Conservation (phyloP, 1,140 invertebrate species). For the Archivesica marissinica region DNA sequence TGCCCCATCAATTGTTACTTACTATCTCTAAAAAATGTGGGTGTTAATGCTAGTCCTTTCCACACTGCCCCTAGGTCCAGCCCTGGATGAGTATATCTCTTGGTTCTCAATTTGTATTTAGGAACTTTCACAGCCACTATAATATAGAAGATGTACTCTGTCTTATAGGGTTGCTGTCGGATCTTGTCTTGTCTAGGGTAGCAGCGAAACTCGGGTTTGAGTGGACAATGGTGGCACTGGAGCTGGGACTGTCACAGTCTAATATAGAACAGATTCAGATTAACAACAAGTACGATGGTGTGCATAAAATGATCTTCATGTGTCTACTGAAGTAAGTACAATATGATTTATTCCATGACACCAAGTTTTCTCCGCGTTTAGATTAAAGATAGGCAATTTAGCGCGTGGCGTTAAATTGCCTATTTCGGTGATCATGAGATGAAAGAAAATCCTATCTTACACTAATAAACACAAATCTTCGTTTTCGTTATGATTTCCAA, state of each 20-base stretch:
- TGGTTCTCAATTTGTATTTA: too few relatives aligned
- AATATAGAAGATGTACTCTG: not conserved
- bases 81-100: too few relatives aligned
- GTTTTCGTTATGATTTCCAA: not conserved
- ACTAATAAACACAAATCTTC: not conserved
- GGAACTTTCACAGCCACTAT: too few relatives aligned
- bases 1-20: too few relatives aligned
- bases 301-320: conserved; percentile 17
- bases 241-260: conserved; percentile 71
- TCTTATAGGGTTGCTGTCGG: conserved; percentile 71
- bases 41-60: not conserved
- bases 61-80: not conserved
- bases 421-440: not conserved
- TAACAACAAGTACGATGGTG: conserved; percentile 56
- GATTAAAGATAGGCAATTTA: not conserved
- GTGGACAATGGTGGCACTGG: conserved; percentile 71
- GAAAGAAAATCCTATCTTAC: not conserved
- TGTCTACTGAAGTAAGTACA: conserved; percentile 26
- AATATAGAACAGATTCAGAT: conserved; percentile 77
- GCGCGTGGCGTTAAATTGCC: not conserved
- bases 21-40: too few relatives aligned
- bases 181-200: conserved; percentile 71
- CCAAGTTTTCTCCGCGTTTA: not conserved
- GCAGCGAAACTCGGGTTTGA: conserved; percentile 74
- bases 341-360: not conserved